A percentile compares a stretch with the other conserved stretches of the same genome.
These are phyloP conservation scores for Otolemur garnettii DNA, from an alignment of 2,113 vertebrate genomes.

Conservation along the genomic window DNA sequence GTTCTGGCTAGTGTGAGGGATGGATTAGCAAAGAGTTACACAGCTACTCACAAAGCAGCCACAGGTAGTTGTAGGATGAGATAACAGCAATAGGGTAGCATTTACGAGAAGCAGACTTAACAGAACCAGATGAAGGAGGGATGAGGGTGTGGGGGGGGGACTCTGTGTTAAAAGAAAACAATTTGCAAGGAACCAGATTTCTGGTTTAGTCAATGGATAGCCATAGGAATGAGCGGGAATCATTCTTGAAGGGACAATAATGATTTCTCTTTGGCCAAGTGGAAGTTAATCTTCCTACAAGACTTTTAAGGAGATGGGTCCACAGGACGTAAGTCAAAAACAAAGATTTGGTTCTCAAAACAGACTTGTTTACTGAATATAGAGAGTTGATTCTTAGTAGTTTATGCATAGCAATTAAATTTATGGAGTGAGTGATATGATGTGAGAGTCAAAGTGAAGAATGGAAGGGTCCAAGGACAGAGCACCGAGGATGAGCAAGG, in stretches of 20 bases:
- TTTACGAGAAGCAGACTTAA: not conserved
- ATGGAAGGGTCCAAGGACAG: not conserved
- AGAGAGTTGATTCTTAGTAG: not conserved
- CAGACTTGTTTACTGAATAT: not conserved
- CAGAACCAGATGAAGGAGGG: not conserved
- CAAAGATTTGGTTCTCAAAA: not conserved
- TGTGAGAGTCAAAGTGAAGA: not conserved
- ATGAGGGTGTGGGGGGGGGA: too few species aligned
- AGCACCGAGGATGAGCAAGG: not conserved
- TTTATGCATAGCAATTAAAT: not conserved
- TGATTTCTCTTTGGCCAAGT: not conserved
- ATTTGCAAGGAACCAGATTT: not conserved
- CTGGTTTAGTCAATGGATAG: not conserved
- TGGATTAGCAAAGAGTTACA: not conserved
- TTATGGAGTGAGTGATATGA: not conserved
- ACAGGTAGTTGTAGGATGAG: not conserved
- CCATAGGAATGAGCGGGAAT: not conserved
- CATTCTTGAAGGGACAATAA: not conserved
- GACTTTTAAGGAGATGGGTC: not conserved
- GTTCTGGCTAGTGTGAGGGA: not conserved
- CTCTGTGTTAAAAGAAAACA: not conserved
- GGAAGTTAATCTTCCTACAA: not conserved
- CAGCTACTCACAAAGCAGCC: not conserved
- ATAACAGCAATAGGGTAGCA: rapidly evolving
- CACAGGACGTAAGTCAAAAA: not conserved